Base-by-base conservation (phyloP, 2,888 invertebrate genomes). In the Fragum sueziense region DNA sequence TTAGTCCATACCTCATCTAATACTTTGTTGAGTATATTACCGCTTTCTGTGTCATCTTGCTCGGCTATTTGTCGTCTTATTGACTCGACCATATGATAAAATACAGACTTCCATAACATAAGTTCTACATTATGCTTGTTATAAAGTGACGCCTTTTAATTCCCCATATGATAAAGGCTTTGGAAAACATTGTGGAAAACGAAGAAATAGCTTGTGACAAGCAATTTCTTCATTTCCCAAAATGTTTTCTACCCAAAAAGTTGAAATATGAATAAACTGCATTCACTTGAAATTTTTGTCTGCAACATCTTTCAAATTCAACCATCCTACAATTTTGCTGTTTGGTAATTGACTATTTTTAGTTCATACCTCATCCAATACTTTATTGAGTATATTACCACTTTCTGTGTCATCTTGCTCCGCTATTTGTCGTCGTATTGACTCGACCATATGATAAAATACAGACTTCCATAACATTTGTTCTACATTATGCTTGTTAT, bases 401-500 rank as follows among this genome's bases (percentile, higher is more conserved):
- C 95, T 95, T 86, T 95, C 94, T 22, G 95, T 95, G 82, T 95
- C 95, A 79, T 95, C 95, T 0, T 95, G 95, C 89, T 96, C 94
- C 0, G 94, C 92, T 90, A 96, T 95, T 84, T 95, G 95, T 92
- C 96, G 96, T 85, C 97, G 95, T 87, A 97, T 94, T 86, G 96
- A 94, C 93, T 98, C 97, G 85, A 98, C 97, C 82, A 97, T 96
- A 91, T 93, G 93, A 92, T 98, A 96, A 93, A 96, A 98, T 3
- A 97, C 94, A 80, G 97, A 95, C 93, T 97, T 97, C 98, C 98
- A 98, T 93, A 98, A 96, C 91, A 96, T 96, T 89, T 97, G 96
- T 90, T 98, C 98, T 11, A 97, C 95, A 91, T 97, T 97, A 90
- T 97, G 96, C 57, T 96, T 95, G 91, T 97, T 96, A 88, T 97